Conservation (phyloP, 2,888 invertebrate genomes). For the Drosophila leonis region DNA sequence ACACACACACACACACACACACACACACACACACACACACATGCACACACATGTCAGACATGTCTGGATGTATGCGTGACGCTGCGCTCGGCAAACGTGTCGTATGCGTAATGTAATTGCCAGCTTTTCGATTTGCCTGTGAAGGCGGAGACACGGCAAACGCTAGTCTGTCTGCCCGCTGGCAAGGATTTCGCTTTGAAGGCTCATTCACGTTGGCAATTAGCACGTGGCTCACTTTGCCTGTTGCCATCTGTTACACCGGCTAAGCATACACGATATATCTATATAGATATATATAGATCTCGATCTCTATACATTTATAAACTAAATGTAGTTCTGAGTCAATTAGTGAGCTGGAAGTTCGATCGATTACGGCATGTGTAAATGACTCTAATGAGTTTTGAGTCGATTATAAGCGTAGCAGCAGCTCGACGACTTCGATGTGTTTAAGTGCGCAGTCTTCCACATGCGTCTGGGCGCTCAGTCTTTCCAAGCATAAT, state of each 20-base stretch:
- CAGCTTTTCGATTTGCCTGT: constrained; percentile 52
- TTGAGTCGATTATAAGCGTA: neutral
- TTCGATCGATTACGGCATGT: constrained; percentile 8
- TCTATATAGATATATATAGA: too few relatives aligned
- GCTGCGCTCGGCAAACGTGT: constrained; percentile 58
- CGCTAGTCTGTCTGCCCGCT: neutral
- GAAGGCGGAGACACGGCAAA: neutral
- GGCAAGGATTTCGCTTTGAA: constrained; percentile 25
- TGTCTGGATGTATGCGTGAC: constrained; percentile 37
- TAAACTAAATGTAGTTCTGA: neutral
- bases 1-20: neutral
- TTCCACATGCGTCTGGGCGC: neutral
- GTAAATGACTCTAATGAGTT: constrained; percentile 11
- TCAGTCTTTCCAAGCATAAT: constrained; percentile 36
- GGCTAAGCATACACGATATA: neutral
- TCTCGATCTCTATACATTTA: neutral
- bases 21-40: constrained; percentile 3
- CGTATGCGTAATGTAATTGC: constrained; percentile 74
- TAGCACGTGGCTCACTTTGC: constrained; percentile 61
- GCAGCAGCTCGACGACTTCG: neutral
- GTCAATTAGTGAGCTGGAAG: constrained; percentile 10
- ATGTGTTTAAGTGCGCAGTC: neutral
- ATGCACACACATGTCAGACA: neutral
- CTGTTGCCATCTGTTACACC: constrained; percentile 3
- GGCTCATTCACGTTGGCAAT: constrained; percentile 59